Base-by-base conservation (phyloP, 23 tunicate species). In the Clavelina lepadiformis region DNA sequence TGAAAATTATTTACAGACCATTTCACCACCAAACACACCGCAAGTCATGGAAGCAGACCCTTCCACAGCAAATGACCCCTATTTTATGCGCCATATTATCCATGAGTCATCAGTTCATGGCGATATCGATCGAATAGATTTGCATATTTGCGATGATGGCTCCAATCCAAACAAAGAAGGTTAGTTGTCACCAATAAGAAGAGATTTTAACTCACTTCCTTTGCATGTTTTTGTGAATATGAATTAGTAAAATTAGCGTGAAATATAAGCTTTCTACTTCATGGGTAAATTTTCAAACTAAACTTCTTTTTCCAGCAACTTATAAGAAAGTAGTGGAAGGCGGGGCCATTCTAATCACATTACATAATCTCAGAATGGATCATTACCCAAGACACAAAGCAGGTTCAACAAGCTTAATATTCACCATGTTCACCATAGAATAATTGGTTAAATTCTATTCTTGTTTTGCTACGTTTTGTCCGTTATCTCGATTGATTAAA, bases 121-220 rank as follows among this genome's bases (percentile, higher is more conserved):
- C 25, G 86, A 79, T 33, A 30, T 93, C 25, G 86, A 85, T 37
- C 46, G 78, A 44, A 67, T 93, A 7, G 91, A 93, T 58, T 36
- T 93, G 53, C 91, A 80, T 30, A 93, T 93, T 51, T 84, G 94
- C 62, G 98, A 93, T 61, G 89, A 82, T 58, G 80, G 80, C 5
- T 56, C 89, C 2, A 59, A 37, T 5, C 30, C 56, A 3, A 71
- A 71, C 27, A 22, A 34, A 30, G 81, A 88, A 88, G 73, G 81
- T 67, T n/a, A 18, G n/a, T n/a, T n/a, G n/a, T n/a, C n/a, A n/a
- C n/a, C n/a, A n/a, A n/a, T n/a, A n/a, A n/a, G n/a, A n/a, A n/a
- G n/a, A n/a, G n/a, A n/a, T n/a, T n/a, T n/a, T n/a, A n/a, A n/a
- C n/a, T n/a, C n/a, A n/a, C n/a, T n/a, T n/a, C n/a, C n/a, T n/a